phyloP scores from a whole-genome alignment of 2,113 vertebrate species.

The Piliocolobus tephrosceles region DNA sequence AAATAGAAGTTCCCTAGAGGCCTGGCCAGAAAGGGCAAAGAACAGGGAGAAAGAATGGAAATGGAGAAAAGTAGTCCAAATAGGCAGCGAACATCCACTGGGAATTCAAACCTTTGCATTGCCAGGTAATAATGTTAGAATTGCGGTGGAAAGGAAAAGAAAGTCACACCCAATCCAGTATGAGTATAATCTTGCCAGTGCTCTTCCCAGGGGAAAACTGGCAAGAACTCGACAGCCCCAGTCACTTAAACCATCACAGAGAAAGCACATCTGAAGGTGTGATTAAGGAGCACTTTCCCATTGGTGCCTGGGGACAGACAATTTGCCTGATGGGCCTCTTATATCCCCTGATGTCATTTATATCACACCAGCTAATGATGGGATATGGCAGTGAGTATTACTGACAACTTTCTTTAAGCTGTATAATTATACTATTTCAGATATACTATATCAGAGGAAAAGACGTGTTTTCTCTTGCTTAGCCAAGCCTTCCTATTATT shows the following conservation, averaged over 20 bases:
- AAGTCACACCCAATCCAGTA: not conserved
- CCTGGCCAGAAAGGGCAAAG: not conserved
- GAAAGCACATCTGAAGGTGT: fast-evolving
- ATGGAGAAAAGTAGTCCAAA: slow-evolving; percentile 58
- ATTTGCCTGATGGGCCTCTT: slow-evolving; percentile 62
- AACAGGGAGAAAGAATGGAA: slow-evolving; percentile 44
- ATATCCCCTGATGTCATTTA: slow-evolving; percentile 16
- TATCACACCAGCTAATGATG: slow-evolving; percentile 37
- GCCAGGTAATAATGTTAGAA: slow-evolving; percentile 49
- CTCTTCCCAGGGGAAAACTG: slow-evolving; percentile 53
- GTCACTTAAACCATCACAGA: slow-evolving; percentile 46
- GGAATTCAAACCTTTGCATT: slow-evolving; percentile 59
- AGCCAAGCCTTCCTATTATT: not conserved
- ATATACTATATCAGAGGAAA: not conserved
- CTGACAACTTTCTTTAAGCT: not conserved
- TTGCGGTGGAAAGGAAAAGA: slow-evolving; percentile 1
- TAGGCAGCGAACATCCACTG: slow-evolving; percentile 44
- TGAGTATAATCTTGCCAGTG: not conserved
- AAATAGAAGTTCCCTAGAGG: not conserved
- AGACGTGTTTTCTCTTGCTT: not conserved
- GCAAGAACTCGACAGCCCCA: not conserved
- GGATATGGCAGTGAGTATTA: not conserved
- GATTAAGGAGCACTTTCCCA: slow-evolving; percentile 52
- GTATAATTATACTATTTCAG: not conserved
- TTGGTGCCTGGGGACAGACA: not conserved